phyloP scores from a whole-genome alignment of 2,113 vertebrate genomes.

The Nasalis larvatus region DNA sequence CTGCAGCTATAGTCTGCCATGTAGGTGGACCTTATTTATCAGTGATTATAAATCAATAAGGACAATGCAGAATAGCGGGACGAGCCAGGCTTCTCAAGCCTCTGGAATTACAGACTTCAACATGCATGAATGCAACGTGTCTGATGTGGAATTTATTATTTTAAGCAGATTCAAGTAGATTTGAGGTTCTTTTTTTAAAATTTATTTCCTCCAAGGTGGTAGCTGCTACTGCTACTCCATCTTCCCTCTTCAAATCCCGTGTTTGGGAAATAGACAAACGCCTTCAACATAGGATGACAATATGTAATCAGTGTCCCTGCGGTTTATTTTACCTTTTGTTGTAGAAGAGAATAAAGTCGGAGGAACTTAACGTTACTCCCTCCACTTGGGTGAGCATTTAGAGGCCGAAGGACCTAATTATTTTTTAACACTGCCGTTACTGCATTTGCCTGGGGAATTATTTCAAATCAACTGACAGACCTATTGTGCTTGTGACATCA shows the following conservation, averaged over 20 bases:
- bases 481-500: constrained; percentile 83
- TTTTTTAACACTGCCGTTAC: constrained; percentile 85
- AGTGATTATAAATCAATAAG: constrained; percentile 83
- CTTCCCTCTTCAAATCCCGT: constrained; percentile 36
- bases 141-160: constrained; percentile 75
- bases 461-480: constrained; percentile 84
- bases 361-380: constrained; percentile 73
- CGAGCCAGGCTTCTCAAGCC: constrained; percentile 69
- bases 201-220: neutral
- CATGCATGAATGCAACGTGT: constrained; percentile 24
- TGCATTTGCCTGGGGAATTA: constrained; percentile 81
- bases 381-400: constrained; percentile 75
- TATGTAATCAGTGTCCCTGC: constrained; percentile 71
- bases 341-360: constrained; percentile 77
- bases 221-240: neutral
- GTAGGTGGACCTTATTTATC: constrained; percentile 74
- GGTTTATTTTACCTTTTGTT: constrained; percentile 82
- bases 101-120: constrained; percentile 64
- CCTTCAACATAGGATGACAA: constrained; percentile 63
- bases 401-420: constrained; percentile 84
- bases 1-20: neutral
- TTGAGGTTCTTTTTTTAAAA: constrained; percentile 43
- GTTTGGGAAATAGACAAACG: constrained; percentile 77
- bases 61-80: constrained; percentile 52
- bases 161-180: constrained; percentile 72